A percentile compares a stretch with the other conserved stretches of the same genome.
Evolutionary conservation across 2,888 invertebrate genomes (phyloP).

Genomic region (Agrotis exclamationis): DNA sequence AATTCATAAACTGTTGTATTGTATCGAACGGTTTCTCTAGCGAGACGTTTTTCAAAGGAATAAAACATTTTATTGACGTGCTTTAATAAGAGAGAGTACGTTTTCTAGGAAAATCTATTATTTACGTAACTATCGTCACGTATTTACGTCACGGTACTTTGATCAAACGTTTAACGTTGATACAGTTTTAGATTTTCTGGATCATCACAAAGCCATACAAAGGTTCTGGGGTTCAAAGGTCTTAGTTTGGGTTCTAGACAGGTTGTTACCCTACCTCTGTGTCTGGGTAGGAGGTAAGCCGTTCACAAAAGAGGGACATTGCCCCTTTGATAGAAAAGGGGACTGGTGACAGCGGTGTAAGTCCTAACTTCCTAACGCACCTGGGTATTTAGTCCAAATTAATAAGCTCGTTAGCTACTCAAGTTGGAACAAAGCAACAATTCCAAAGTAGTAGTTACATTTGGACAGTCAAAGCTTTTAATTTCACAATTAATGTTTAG

Average conservation of each 20-base stretch:
- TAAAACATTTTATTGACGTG: conserved; percentile 39
- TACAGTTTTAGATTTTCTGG: conserved; percentile 17
- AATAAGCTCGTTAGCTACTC: neutral
- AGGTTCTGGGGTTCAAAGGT: conserved; percentile 35
- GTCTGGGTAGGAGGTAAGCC: neutral
- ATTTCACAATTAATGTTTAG: neutral
- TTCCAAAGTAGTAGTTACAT: no score
- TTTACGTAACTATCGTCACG: conserved; percentile 33
- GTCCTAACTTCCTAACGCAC: neutral
- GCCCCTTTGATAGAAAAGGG: conserved; percentile 18
- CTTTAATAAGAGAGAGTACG: conserved; percentile 45
- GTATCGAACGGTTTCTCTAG: conserved; percentile 33
- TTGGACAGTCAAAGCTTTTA: neutral
- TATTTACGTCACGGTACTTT: conserved; percentile 21
- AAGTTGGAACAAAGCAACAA: neutral
- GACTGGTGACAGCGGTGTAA: conserved; percentile 19
- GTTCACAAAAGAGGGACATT: conserved; percentile 38
- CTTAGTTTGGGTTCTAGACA: conserved; percentile 4
- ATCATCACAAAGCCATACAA: conserved; percentile 14
- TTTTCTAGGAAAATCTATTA: conserved; percentile 39
- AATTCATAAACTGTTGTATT: conserved; percentile 23
- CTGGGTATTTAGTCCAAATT: neutral
- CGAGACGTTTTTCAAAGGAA: conserved; percentile 37
- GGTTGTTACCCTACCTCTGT: conserved; percentile 17
- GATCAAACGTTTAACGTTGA: conserved; percentile 9